Conservation (phyloP, 1,140 invertebrate species). For the Papilio xuthus region DNA sequence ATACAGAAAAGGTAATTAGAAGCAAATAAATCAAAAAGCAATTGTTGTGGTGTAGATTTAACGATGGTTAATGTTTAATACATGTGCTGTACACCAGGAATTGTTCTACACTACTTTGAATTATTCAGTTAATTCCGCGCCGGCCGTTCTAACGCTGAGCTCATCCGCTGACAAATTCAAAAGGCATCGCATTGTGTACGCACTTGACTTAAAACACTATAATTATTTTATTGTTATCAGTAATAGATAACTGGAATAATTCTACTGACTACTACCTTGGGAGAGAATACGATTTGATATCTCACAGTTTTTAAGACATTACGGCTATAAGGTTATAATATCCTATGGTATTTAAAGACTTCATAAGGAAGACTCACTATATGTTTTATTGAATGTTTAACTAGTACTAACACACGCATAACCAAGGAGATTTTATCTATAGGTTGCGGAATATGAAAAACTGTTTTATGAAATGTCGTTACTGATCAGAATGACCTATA, state of each 20-base stretch:
- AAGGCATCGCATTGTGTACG: not conserved
- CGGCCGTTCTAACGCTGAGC: not conserved
- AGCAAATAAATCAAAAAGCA: constrained; percentile 4
- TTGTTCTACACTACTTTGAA: not conserved
- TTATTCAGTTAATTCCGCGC: not conserved
- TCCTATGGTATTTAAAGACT: no score
- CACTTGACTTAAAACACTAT: not conserved
- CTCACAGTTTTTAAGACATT: no score
- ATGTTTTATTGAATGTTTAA: no score
- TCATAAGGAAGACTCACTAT: no score
- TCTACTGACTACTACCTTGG: no score
- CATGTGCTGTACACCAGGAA: not conserved
- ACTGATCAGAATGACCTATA: not conserved
- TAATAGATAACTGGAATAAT: no score
- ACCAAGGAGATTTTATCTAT: not conserved
- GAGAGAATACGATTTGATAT: no score
- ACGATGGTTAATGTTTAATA: not conserved
- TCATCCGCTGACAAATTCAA: not conserved
- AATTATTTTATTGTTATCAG: not conserved
- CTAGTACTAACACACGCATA: no score
- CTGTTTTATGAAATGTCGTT: not conserved
- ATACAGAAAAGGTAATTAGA: not conserved
- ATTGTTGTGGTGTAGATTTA: not conserved
- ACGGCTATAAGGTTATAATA: no score
- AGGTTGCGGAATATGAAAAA: not conserved